Evolutionary conservation across 2,888 invertebrate species (phyloP).

Genomic region (Spialia ferax): DNA sequence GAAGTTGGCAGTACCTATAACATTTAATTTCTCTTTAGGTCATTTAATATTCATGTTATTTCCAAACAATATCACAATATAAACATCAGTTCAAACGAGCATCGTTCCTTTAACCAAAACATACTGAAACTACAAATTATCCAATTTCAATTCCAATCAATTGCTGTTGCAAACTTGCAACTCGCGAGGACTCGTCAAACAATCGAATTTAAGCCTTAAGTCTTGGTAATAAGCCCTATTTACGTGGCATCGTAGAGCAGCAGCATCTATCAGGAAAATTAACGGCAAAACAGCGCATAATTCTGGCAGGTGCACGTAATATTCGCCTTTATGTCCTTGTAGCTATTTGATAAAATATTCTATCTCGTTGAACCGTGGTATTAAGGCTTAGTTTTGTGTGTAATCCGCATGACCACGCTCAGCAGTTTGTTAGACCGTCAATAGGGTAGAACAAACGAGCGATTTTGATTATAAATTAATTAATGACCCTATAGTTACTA

Average conservation of each 20-base stretch:
- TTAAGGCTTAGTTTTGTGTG: slow-evolving; percentile 30
- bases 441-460: slow-evolving; percentile 14
- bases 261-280: slow-evolving; percentile 4
- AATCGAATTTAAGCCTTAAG: not conserved
- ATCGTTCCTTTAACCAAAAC: not conserved
- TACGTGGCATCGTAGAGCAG: not conserved
- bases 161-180: not conserved
- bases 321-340: slow-evolving; percentile 19
- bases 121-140: not conserved
- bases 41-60: no score
- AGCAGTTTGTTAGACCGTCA: slow-evolving; percentile 14
- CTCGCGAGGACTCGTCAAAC: not conserved
- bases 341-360: slow-evolving; percentile 27
- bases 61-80: no score
- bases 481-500: no score
- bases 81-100: no score
- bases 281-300: slow-evolving; percentile 27
- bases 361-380: slow-evolving; percentile 17
- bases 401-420: slow-evolving; percentile 31
- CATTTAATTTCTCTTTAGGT: no score
- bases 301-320: slow-evolving; percentile 17
- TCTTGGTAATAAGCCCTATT: not conserved
- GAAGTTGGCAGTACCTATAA: no score
- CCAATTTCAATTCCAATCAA: slow-evolving; percentile 3
- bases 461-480: not conserved